phyloP scores from a whole-genome alignment of 2,113 vertebrate species.

The Dasyurus viverrinus region DNA sequence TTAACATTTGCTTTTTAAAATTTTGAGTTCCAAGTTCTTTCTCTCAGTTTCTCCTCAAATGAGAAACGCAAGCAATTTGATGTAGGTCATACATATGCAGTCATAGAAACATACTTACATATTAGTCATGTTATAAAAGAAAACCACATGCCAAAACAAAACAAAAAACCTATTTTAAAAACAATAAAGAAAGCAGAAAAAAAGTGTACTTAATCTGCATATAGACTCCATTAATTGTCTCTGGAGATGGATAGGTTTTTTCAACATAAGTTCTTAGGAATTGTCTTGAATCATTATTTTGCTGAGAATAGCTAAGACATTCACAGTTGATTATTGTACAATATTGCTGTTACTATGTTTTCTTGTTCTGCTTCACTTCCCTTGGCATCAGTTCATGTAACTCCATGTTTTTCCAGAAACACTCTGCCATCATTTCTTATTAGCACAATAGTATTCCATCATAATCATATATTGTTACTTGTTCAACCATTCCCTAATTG shows the following conservation, averaged over 20 bases:
- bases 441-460: not conserved
- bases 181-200: too few relatives aligned
- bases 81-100: not conserved
- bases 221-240: too few relatives aligned
- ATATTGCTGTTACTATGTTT: not conserved
- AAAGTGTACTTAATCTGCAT: too few relatives aligned
- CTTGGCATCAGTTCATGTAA: not conserved
- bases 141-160: not conserved
- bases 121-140: not conserved
- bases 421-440: not conserved
- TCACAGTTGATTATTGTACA: too few relatives aligned
- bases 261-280: too few relatives aligned
- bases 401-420: not conserved
- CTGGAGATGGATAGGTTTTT: too few relatives aligned
- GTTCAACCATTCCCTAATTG: not conserved
- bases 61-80: not conserved
- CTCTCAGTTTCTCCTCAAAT: not conserved
- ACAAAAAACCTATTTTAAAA: not conserved
- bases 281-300: too few relatives aligned
- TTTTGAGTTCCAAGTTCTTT: not conserved
- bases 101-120: not conserved
- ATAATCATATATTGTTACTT: not conserved
- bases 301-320: too few relatives aligned
- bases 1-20: not conserved
- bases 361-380: not conserved